Conservation (phyloP, 2,797 vertebrate species). For the Hypotaenidia okinawae region DNA sequence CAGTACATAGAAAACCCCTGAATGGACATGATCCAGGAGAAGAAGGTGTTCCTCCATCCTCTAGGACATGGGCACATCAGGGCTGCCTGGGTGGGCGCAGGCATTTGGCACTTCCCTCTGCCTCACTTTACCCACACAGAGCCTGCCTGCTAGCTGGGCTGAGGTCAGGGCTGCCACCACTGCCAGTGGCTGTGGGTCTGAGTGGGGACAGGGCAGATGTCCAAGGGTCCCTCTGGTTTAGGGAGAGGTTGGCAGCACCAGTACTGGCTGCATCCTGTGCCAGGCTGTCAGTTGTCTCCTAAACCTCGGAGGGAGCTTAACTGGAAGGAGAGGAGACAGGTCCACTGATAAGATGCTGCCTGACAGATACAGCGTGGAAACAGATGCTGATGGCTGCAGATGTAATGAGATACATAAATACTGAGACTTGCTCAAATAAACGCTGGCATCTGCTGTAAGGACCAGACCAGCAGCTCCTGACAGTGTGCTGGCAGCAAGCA, state of each 20-base stretch:
- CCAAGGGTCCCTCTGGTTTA: background rate
- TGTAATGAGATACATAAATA: constrained; percentile 56
- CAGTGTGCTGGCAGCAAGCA: background rate
- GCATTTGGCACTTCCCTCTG: background rate
- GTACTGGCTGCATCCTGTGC: fast-evolving
- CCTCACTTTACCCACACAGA: background rate
- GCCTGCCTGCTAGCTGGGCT: background rate
- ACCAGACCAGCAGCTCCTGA: background rate
- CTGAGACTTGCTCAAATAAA: background rate
- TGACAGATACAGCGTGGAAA: constrained; percentile 54
- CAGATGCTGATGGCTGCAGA: constrained; percentile 57
- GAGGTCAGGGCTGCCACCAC: background rate
- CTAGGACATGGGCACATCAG: background rate
- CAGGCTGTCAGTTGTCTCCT: background rate
- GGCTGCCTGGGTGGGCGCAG: background rate
- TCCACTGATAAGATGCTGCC: constrained; percentile 41
- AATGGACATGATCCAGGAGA: fast-evolving
- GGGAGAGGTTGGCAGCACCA: background rate
- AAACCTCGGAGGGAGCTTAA: background rate
- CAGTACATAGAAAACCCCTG: background rate
- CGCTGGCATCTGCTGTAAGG: background rate
- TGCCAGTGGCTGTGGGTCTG: background rate
- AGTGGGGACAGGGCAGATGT: background rate
- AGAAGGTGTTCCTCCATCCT: no score
- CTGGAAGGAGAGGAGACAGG: background rate